Evolutionary conservation across 2,113 vertebrate genomes (phyloP), one percentile per base, ranked within the genome.

Genomic region (Onychorhynchus coronatus): DNA sequence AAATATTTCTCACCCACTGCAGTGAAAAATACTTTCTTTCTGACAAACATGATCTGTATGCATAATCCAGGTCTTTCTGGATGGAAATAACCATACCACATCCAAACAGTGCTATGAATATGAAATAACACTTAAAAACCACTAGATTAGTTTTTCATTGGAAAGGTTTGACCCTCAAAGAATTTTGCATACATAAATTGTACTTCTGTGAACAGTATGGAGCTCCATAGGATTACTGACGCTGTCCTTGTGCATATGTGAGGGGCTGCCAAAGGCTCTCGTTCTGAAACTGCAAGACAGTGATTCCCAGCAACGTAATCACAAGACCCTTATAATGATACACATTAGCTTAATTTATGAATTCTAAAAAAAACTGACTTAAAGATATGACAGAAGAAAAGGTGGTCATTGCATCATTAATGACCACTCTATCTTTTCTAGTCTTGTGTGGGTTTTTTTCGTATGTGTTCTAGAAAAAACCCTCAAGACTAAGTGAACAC

Each of bases 51-150:
- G 7, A 35, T 49, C n/a, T 65, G 13, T 75, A 30, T 44, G 19
- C 3, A 59, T 61, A 81, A 87, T 52, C 37, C 66, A 75, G 23
- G 22, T 46, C 44, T 81, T n/a, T n/a, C n/a, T n/a, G n/a, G n/a
- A n/a, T 58, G 28, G 71, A 88, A 95, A 90, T 62, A 83, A 83
- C 21, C 3, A 2, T 33, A 53, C 33, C 13, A 82, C 37, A 59
- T 77, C 15, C 28, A 68, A 87, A 81, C 15, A 74, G 28, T 67
- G 13, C 56, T 87, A 37, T 21, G 49, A 91, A 84, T 68, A 91
- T 81, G 75, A 87, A 68, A 58, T 76, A 87, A 91, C 28, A 75
- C 78, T 78, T 75, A 47, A 16, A 93, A 95, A 87, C 17, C 56
- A 37, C 56, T 92, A 59, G 14, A 39, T 67, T 86, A 91, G 85